phyloP scores from a whole-genome alignment of 2,797 vertebrate genomes.

The Anabacerthia variegaticeps region DNA sequence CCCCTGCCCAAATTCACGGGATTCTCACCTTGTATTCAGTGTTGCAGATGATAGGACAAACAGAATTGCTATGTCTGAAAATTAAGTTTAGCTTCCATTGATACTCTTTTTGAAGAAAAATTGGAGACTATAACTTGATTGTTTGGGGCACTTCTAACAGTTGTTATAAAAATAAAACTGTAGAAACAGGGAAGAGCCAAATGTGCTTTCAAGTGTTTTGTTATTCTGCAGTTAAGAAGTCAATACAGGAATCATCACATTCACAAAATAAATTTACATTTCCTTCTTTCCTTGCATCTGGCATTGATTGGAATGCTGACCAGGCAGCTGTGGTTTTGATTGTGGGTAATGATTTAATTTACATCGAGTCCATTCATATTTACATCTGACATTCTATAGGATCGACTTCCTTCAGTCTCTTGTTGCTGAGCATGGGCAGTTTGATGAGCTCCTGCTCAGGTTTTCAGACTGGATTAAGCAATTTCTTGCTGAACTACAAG shows the following conservation, averaged over 20 bases:
- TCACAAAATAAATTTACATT: not conserved
- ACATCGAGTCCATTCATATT: not conserved
- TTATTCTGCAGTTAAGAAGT: not conserved
- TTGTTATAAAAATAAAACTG: not conserved
- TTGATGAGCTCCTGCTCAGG: conserved; percentile 84
- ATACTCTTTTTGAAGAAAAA: not conserved
- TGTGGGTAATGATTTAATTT: not conserved
- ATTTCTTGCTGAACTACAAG: conserved; percentile 85
- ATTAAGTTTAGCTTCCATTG: not conserved
- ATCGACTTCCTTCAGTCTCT: conserved; percentile 81
- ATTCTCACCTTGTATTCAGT: not conserved
- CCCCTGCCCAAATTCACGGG: not conserved
- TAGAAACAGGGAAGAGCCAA: not conserved
- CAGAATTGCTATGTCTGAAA: not conserved
- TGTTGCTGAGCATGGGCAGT: conserved; percentile 82
- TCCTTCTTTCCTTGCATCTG: not conserved
- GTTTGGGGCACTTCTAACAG: not conserved
- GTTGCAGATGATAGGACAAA: not conserved
- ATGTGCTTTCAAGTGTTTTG: not conserved
- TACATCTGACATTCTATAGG: conserved; percentile 68
- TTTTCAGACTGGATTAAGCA: conserved; percentile 89
- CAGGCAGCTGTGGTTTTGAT: not conserved
- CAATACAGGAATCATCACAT: not conserved
- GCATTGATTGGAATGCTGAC: not conserved
- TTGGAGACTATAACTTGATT: not conserved